Base-by-base conservation (phyloP, 2,888 invertebrate genomes). In the Pollenia labialis region DNA sequence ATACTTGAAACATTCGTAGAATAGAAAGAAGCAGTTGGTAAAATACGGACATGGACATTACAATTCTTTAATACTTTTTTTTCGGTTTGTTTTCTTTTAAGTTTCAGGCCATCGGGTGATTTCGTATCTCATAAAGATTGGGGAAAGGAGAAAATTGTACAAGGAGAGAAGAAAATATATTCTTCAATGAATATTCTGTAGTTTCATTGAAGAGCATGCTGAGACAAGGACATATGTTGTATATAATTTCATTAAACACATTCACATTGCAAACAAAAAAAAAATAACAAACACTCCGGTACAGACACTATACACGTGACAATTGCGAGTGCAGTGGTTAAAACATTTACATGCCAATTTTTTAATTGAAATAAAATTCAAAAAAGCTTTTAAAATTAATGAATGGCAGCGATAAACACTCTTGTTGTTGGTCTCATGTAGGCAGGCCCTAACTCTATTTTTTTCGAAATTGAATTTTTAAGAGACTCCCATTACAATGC, bases 201-300 rank as follows among this genome's bases (percentile, higher is more conserved):
- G 12, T 72, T 56, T 56, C 56, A n/a, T 56, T 72, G 23, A 23
- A 46, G 23, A 72, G 4, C 12, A 54, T 9, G 42, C 54, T 54
- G 42, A 85, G 64, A 84, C 88, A 88, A 89, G 89, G 89, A 89
- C 88, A 89, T 89, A 87, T 32, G 32, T 32, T 6, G 6, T 32
- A 32, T 32, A 6, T 6, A 89, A 88, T 88, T 89, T 87, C 83
- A 87, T 88, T 88, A 88, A 89, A 88, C 88, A 66, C 8, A 44
- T 76, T 18, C 12, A 54, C 48, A 54, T 9, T 23, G 23, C 23
- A 23, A 32, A 32, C 32, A 32, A 4, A 32, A 32, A 32, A 23
- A 52, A 52, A n/a, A n/a, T n/a, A n/a, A 0, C 18, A 23, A 52
- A 32, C 6, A 4, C 32, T 4, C 6, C 32, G 32, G 32, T 6